Evolutionary conservation across 2,797 vertebrate genomes (phyloP).

Genomic region (Macropus fuliginosus): DNA sequence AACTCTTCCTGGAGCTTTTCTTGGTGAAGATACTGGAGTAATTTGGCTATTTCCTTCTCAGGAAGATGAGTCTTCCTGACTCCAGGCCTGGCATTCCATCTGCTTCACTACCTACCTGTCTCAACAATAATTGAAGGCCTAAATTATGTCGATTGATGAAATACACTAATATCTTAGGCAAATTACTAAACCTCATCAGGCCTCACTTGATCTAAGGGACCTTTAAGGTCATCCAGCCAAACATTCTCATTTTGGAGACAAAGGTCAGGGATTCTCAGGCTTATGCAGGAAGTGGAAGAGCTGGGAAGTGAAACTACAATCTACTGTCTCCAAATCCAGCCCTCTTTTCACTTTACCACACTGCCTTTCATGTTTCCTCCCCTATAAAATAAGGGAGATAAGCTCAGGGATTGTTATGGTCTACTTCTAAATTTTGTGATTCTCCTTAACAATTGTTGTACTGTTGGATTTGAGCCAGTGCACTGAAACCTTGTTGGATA

Average conservation of each 20-base stretch:
- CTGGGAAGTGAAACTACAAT: not conserved
- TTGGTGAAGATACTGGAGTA: not conserved
- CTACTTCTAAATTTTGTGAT: not conserved
- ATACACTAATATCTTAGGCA: not conserved
- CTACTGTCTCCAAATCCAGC: not conserved
- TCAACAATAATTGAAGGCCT: not conserved
- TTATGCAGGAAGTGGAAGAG: not conserved
- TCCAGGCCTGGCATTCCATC: not conserved
- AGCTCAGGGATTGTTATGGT: not conserved
- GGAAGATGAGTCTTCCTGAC: not conserved
- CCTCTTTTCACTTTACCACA: not conserved
- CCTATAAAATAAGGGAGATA: not conserved
- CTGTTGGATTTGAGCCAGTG: accelerated
- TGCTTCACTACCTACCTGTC: not conserved
- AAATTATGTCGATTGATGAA: not conserved
- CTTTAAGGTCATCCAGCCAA: not conserved
- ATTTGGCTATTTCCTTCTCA: not conserved
- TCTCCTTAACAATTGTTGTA: not conserved
- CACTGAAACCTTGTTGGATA: not conserved
- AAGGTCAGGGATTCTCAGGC: not conserved
- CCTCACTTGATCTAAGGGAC: not conserved
- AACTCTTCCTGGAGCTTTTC: not conserved
- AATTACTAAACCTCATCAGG: not conserved
- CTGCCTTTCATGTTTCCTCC: not conserved
- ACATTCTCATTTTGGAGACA: not conserved